Evolutionary conservation across 92 coral and sea anemone species (phyloP).

Genomic region (Siderastrea radians): DNA sequence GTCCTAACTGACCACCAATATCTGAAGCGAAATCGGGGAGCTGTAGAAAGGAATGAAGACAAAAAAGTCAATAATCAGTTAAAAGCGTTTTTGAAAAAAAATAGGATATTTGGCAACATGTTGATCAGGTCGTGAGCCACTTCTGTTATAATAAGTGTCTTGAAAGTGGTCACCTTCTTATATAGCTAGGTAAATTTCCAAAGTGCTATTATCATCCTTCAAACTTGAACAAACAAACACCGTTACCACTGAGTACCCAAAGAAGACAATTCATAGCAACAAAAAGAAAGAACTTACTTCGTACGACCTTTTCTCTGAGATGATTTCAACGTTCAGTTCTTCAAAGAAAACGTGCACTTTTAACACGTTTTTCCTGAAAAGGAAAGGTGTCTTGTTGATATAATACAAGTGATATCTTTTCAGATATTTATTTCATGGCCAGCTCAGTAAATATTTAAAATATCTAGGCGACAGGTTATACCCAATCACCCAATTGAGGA

Average conservation of each 20-base stretch:
- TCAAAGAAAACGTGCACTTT: slow-evolving; percentile 61
- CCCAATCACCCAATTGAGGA: too few species aligned
- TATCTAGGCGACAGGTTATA: too few species aligned
- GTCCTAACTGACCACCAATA: slow-evolving; percentile 89
- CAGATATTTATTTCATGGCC: not conserved
- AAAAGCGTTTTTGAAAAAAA: too few species aligned
- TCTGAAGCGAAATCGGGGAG: slow-evolving; percentile 78
- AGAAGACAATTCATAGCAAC: not conserved
- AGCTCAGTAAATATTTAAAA: too few species aligned
- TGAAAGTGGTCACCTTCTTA: too few species aligned
- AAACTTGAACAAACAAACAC: not conserved
- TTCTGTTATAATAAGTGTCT: too few species aligned
- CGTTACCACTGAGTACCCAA: not conserved
- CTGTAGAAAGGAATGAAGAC: slow-evolving; percentile 22
- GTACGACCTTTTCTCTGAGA: slow-evolving; percentile 51
- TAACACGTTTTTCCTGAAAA: slow-evolving; percentile 25
- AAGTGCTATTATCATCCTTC: too few species aligned
- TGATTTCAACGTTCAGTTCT: slow-evolving; percentile 59
- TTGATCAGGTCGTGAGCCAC: too few species aligned
- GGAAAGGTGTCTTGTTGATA: not conserved
- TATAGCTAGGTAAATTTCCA: too few species aligned
- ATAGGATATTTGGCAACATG: too few species aligned
- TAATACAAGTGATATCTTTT: not conserved
- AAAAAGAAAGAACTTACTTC: slow-evolving; percentile 45
- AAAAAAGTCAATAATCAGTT: too few species aligned